These are phyloP conservation scores for Ophioderma brevispina DNA, from an alignment of 35 echinoderm and acorn worm genomes.

Conservation along the genomic window DNA sequence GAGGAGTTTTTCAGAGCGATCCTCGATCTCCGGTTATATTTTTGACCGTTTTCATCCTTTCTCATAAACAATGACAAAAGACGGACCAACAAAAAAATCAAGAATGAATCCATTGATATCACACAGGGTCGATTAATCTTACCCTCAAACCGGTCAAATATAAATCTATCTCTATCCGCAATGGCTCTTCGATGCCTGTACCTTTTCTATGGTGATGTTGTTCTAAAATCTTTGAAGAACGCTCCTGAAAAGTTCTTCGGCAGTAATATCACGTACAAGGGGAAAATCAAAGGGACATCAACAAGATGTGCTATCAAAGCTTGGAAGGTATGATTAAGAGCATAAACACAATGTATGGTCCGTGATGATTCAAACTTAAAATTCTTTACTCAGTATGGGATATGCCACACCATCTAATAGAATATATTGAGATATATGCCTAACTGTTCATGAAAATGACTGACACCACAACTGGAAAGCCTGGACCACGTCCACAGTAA, in stretches of 20 bases:
- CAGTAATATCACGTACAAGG: too few relatives aligned
- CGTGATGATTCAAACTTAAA: too few relatives aligned
- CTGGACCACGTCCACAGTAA: too few relatives aligned
- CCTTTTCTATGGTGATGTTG: not conserved
- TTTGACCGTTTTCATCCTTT: constrained; percentile 17
- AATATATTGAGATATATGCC: too few relatives aligned
- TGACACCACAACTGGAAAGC: too few relatives aligned
- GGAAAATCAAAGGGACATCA: too few relatives aligned
- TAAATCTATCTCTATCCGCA: constrained; percentile 11
- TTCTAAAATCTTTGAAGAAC: not conserved
- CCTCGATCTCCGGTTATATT: constrained; percentile 52
- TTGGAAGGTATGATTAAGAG: too few relatives aligned
- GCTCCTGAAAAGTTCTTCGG: not conserved
- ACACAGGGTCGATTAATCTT: not conserved
- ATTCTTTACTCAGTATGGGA: too few relatives aligned
- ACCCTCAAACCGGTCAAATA: constrained; percentile 31
- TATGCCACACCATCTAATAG: too few relatives aligned
- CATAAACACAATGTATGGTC: too few relatives aligned
- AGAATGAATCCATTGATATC: not conserved
- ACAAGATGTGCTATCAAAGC: too few relatives aligned
- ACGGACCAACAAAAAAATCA: constrained; percentile 24
- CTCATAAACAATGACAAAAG: constrained; percentile 23
- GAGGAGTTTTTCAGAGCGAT: constrained; percentile 61
- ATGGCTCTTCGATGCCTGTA: constrained; percentile 1
- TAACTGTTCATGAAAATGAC: too few relatives aligned